phyloP scores from a whole-genome alignment of 2,113 vertebrate species.

The Proterorhinus semilunaris region DNA sequence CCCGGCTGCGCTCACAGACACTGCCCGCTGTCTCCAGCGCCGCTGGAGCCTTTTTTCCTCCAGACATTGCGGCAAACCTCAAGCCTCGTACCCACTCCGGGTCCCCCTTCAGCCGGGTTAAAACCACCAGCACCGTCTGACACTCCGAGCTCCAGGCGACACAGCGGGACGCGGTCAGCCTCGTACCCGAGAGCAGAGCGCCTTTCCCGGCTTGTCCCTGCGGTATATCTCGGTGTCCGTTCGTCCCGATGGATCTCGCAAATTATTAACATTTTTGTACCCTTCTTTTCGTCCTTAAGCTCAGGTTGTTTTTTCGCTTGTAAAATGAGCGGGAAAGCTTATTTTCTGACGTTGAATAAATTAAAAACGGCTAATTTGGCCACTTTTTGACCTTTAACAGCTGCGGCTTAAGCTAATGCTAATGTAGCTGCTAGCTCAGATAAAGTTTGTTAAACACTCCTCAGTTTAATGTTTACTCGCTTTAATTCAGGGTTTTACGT shows the following conservation, averaged over 20 bases:
- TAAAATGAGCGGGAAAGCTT: background rate
- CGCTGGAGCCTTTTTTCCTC: background rate
- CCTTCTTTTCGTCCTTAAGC: background rate
- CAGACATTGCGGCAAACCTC: background rate
- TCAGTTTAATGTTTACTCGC: background rate
- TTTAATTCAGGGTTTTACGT: background rate
- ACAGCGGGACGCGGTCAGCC: background rate
- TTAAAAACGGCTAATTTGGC: background rate
- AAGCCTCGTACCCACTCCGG: background rate
- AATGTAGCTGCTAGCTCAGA: background rate
- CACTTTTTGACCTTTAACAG: conserved; percentile 11
- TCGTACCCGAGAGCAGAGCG: conserved; percentile 11
- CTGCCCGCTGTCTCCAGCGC: conserved; percentile 3
- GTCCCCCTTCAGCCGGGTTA: background rate
- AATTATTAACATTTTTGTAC: background rate
- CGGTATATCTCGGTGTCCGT: background rate
- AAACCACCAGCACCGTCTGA: background rate
- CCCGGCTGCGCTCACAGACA: conserved; percentile 7
- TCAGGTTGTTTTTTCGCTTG: conserved; percentile 5
- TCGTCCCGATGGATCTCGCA: background rate
- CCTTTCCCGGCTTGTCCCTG: conserved; percentile 3
- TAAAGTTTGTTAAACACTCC: background rate
- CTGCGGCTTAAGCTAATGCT: conserved; percentile 3
- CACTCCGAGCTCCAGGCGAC: background rate
- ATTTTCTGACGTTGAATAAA: background rate